Evolutionary conservation across 2,888 invertebrate genomes (phyloP).

Genomic region (Kryphioiulus occultus): DNA sequence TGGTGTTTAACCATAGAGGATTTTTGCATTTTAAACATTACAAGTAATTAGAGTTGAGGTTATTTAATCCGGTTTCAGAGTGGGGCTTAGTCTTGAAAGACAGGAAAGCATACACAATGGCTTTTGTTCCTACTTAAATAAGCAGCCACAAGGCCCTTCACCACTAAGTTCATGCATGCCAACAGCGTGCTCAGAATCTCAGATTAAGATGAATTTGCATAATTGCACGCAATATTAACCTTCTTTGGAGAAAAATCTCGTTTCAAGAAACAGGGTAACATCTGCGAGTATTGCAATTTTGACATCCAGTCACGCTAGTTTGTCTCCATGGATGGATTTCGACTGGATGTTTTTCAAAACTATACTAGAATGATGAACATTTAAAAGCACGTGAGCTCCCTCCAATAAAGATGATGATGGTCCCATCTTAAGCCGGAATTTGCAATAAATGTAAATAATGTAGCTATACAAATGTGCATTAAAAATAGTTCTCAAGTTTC

Average conservation of each 20-base stretch:
- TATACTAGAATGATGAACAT: neutral
- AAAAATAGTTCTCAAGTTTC: neutral
- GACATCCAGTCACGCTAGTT: neutral
- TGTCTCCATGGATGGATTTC: neutral
- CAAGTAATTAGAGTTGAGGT: neutral
- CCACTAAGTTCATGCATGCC: neutral
- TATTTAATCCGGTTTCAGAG: neutral
- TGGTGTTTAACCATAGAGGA: neutral
- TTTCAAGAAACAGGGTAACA: neutral
- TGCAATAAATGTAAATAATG: neutral
- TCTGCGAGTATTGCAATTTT: slow-evolving; percentile 16
- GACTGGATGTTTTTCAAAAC: neutral
- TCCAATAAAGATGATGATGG: too few relatives aligned
- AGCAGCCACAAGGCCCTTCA: neutral
- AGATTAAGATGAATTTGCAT: slow-evolving; percentile 10
- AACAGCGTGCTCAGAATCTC: slow-evolving; percentile 10
- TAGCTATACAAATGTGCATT: neutral
- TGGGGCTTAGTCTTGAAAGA: neutral
- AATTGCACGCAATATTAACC: slow-evolving; percentile 13
- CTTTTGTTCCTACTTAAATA: slow-evolving; percentile 12
- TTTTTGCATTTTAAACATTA: neutral
- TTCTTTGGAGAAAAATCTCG: slow-evolving; percentile 3
- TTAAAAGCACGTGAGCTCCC: neutral
- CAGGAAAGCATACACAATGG: neutral
- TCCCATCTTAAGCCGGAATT: neutral